Conservation (phyloP, 1,140 invertebrate genomes). For the Leptinotarsa defecta region DNA sequence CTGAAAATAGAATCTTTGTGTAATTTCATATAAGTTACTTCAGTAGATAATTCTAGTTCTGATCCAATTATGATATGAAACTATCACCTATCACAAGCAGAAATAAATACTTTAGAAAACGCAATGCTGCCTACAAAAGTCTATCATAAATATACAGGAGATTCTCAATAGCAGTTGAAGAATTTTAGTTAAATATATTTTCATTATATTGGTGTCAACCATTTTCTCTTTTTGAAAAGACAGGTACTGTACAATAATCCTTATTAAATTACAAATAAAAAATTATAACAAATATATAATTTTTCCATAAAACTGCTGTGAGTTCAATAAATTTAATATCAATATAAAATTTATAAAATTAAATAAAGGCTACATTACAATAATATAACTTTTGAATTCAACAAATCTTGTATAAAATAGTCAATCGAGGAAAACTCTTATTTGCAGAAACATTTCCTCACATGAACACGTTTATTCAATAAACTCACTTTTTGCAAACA, state of each 20-base stretch:
- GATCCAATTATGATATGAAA: no score
- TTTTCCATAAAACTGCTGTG: conserved; percentile 15
- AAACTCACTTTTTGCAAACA: not conserved
- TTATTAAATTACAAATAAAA: conserved; percentile 22
- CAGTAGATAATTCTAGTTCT: no score
- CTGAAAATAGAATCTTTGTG: no score
- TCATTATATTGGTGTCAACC: conserved; percentile 2
- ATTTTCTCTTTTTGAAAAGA: conserved; percentile 20
- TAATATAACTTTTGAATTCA: conserved; percentile 22
- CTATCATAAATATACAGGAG: conserved; percentile 18
- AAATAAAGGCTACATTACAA: conserved; percentile 28
- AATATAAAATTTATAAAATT: conserved; percentile 31
- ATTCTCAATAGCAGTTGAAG: conserved; percentile 16
- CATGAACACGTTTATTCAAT: not conserved
- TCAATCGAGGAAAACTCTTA: not conserved
- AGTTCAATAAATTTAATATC: conserved; percentile 25
- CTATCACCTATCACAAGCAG: no score
- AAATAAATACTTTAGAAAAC: conserved; percentile 24
- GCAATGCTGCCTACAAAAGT: conserved; percentile 5
- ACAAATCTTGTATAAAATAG: conserved; percentile 3
- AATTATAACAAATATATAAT: conserved; percentile 28
- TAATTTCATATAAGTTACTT: no score
- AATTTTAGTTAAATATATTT: conserved; percentile 2
- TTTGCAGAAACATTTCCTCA: not conserved
- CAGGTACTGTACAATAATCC: conserved; percentile 30